These are phyloP conservation scores for Helostoma temminkii DNA, from an alignment of 2,797 vertebrate genomes.

Conservation along the genomic window DNA sequence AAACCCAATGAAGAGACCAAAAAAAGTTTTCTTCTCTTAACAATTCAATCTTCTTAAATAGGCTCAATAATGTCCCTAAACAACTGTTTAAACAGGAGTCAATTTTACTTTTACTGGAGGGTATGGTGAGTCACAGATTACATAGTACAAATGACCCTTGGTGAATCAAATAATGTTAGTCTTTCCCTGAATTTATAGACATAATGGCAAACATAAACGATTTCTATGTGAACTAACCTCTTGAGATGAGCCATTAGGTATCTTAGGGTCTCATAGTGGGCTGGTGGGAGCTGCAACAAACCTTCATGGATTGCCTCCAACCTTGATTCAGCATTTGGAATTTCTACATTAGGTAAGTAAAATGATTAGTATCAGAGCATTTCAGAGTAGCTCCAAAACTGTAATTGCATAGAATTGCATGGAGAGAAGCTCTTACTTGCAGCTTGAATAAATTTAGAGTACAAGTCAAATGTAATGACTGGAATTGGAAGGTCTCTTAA, in stretches of 20 bases:
- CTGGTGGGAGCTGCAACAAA: constrained; percentile 94
- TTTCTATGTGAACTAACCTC: constrained; percentile 74
- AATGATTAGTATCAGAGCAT: constrained; percentile 34
- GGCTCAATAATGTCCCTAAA: not conserved
- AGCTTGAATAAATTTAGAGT: constrained; percentile 97
- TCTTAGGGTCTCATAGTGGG: constrained; percentile 96
- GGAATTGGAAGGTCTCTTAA: constrained; percentile 98
- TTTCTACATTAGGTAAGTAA: constrained; percentile 81
- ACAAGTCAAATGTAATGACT: constrained; percentile 96
- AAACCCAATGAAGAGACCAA: no score
- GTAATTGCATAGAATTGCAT: constrained; percentile 2
- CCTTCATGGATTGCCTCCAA: constrained; percentile 95
- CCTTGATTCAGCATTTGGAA: constrained; percentile 90
- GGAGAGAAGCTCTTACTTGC: constrained; percentile 89
- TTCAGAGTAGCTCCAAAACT: not conserved
- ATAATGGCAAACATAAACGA: not conserved
- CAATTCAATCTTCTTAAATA: no score
- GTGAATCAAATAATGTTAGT: not conserved
- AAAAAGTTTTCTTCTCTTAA: no score
- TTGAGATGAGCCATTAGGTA: constrained; percentile 88
- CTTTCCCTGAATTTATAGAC: not conserved
- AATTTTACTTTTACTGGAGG: not conserved
- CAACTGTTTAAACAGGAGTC: not conserved
- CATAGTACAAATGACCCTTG: not conserved
- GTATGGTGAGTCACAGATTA: not conserved